Evolutionary conservation across 2,888 invertebrate species (phyloP).

Genomic region (Diadegma fenestrale): DNA sequence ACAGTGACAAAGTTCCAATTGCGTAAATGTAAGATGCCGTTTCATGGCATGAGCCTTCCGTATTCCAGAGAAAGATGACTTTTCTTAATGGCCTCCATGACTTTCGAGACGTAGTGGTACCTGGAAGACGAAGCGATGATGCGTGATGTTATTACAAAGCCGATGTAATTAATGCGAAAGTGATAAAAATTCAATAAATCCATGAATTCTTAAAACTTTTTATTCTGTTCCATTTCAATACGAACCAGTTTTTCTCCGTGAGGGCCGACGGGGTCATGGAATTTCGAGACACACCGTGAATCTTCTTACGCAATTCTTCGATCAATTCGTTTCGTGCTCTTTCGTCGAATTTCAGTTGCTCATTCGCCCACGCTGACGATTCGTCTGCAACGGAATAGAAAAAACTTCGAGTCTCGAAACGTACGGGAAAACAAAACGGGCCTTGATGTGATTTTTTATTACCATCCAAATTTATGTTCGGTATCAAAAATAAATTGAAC

Average conservation of each 20-base stretch:
- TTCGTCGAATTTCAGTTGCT: slow-evolving; percentile 73
- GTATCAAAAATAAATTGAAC: slow-evolving; percentile 90
- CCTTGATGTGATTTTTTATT: slow-evolving; percentile 50
- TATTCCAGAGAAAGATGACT: slow-evolving; percentile 94
- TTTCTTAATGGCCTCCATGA: slow-evolving; percentile 94
- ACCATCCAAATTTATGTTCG: slow-evolving; percentile 86
- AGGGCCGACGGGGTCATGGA: slow-evolving; percentile 90
- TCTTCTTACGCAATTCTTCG: slow-evolving; percentile 89
- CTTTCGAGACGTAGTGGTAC: slow-evolving; percentile 92
- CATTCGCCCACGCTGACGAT: slow-evolving; percentile 55
- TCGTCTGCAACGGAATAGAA: slow-evolving; percentile 73
- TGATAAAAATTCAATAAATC: not conserved
- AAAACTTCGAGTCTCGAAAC: not conserved
- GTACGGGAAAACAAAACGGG: not conserved
- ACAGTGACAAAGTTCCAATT: slow-evolving; percentile 31
- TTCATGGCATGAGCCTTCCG: slow-evolving; percentile 90
- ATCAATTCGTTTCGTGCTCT: slow-evolving; percentile 86
- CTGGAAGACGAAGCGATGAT: slow-evolving; percentile 76
- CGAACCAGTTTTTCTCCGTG: slow-evolving; percentile 92
- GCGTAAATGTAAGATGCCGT: slow-evolving; percentile 38
- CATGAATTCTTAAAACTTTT: slow-evolving; percentile 22
- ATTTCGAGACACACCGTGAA: slow-evolving; percentile 89
- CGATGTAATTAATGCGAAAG: not conserved
- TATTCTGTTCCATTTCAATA: slow-evolving; percentile 11
- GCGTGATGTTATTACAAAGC: not conserved